phyloP scores from a whole-genome alignment of 2,797 vertebrate genomes.

The Limosa lapponica region DNA sequence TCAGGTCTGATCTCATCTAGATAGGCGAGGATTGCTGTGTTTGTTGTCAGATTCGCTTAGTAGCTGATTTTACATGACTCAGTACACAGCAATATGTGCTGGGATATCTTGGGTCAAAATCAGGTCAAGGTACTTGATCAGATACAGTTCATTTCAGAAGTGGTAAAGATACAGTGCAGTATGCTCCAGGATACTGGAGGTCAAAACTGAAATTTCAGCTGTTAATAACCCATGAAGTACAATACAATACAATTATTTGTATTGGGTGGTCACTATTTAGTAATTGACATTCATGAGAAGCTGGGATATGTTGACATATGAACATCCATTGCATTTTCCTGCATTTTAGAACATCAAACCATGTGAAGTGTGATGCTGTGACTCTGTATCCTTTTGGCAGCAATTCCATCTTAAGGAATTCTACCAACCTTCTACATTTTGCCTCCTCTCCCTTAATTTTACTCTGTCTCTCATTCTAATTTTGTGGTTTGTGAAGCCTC shows the following conservation, averaged over 20 bases:
- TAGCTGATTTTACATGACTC: slow-evolving; percentile 10
- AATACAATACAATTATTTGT: background rate
- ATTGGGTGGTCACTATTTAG: background rate
- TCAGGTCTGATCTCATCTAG: background rate
- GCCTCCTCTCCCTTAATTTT: background rate
- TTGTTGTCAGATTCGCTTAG: background rate
- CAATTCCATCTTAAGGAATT: background rate
- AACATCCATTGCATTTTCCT: background rate
- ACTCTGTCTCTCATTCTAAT: background rate
- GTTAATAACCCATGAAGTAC: background rate
- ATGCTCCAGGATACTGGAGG: background rate
- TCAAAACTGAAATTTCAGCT: background rate
- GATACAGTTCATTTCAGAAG: background rate
- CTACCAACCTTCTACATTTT: background rate
- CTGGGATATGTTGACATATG: background rate
- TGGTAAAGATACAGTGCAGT: background rate
- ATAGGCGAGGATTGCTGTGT: background rate
- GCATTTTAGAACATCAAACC: background rate
- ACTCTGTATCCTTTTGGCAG: background rate
- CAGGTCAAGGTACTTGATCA: background rate
- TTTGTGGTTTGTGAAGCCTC: background rate
- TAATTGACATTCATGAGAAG: fast-evolving
- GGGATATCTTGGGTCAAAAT: slow-evolving; percentile 40
- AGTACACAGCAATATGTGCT: background rate
- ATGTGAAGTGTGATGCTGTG: background rate